Evolutionary conservation across 2,113 vertebrate species (phyloP).

Genomic region (Fulica atra): DNA sequence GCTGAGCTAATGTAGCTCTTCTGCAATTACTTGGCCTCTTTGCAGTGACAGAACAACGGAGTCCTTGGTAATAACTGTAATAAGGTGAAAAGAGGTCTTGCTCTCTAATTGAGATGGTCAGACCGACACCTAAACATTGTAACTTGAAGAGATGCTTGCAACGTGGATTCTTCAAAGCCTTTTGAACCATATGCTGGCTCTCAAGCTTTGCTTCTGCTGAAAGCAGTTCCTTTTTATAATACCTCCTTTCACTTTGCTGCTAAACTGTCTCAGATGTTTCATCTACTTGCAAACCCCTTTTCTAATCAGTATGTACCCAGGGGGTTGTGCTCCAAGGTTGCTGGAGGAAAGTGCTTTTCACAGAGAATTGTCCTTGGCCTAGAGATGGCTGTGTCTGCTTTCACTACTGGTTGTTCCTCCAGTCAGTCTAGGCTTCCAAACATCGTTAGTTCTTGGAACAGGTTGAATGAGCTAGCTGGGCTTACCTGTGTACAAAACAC

Average conservation of each 20-base stretch:
- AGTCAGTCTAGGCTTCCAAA: neutral
- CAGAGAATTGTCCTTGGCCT: fast-evolving
- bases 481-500: neutral
- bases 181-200: neutral
- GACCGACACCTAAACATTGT: neutral
- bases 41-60: neutral
- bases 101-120: neutral
- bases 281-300: neutral
- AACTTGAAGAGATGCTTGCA: neutral
- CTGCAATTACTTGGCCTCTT: neutral
- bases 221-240: neutral
- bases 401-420: neutral
- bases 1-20: neutral
- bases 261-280: neutral
- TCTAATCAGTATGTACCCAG: neutral
- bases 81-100: neutral
- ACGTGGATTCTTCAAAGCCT: neutral
- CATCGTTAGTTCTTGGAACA: neutral
- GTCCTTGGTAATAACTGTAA: neutral
- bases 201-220: neutral
- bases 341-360: neutral
- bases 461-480: neutral
- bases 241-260: neutral
- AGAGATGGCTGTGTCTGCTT: neutral
- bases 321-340: neutral